Conservation (phyloP, 23 tunicate species). For the Pegea sp. region DNA sequence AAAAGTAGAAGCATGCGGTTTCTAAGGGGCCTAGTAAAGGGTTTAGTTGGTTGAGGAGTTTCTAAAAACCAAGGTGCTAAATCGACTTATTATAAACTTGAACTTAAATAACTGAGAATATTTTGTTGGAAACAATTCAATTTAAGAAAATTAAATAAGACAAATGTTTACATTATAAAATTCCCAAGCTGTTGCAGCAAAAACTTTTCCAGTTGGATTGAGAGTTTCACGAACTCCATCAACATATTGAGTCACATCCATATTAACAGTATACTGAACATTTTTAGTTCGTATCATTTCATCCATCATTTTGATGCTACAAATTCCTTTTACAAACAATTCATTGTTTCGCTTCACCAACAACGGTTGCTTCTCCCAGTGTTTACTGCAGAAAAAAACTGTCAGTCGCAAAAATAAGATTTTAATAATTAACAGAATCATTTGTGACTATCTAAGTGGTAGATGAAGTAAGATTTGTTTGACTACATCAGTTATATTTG, state of each 20-base stretch:
- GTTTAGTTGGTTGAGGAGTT: background rate
- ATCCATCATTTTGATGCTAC: constrained; percentile 29
- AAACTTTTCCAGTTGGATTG: constrained; percentile 57
- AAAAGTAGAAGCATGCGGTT: too few relatives aligned
- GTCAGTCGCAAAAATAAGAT: background rate
- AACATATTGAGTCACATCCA: constrained; percentile 68
- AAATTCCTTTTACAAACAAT: constrained; percentile 40
- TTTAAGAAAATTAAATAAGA: too few relatives aligned
- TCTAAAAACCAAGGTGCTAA: too few relatives aligned
- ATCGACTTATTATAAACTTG: too few relatives aligned
- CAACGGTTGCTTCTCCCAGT: constrained; percentile 69
- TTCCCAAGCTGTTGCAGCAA: constrained; percentile 72
- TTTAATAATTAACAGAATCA: background rate
- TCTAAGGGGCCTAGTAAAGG: background rate
- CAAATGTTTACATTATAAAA: constrained; percentile 55
- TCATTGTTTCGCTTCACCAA: constrained; percentile 26
- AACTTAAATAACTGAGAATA: too few relatives aligned
- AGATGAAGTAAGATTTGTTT: too few relatives aligned
- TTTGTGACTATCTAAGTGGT: too few relatives aligned
- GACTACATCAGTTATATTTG: too few relatives aligned
- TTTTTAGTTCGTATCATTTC: constrained; percentile 36
- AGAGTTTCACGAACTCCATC: constrained; percentile 55
- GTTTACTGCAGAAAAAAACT: constrained; percentile 13
- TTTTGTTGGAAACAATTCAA: too few relatives aligned
- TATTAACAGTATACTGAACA: constrained; percentile 62